Percentiles rank a stretch among this genome's conserved stretches.
phyloP scores from a whole-genome alignment of 2,113 vertebrate genomes.

The Meleagris gallopavo region DNA sequence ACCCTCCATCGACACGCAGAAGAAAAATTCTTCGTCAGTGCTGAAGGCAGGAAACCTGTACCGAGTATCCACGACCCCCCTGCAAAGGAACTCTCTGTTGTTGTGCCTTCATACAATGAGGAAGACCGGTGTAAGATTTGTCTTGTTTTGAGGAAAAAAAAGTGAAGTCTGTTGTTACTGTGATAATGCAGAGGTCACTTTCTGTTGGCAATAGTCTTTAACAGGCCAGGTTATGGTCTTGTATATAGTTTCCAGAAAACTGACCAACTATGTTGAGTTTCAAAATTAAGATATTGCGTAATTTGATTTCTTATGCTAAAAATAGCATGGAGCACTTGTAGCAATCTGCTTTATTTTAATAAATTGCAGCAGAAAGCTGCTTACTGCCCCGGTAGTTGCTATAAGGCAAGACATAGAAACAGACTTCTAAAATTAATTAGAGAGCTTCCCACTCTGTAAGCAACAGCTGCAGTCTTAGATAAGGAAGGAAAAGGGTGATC shows the following conservation, averaged over 20 bases:
- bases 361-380: not conserved
- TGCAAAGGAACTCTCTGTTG: constrained; percentile 88
- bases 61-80: constrained; percentile 86
- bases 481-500: not conserved
- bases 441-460: not conserved
- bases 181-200: not conserved
- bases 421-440: not conserved
- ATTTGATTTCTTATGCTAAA: constrained; percentile 11
- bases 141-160: constrained; percentile 26
- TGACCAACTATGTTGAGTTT: not conserved
- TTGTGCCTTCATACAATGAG: constrained; percentile 95
- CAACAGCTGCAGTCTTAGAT: not conserved
- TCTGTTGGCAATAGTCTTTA: not conserved
- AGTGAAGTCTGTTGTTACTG: not conserved
- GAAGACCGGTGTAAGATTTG: constrained; percentile 82
- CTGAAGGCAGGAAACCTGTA: constrained; percentile 76
- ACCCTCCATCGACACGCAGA: constrained; percentile 76
- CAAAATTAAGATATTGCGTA: not conserved
- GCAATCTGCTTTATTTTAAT: not conserved
- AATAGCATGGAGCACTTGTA: not conserved
- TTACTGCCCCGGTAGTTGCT: not conserved
- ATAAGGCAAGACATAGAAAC: not conserved
- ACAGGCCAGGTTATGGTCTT: too few relatives aligned
- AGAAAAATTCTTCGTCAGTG: constrained; percentile 86
- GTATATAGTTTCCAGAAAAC: not conserved